These are phyloP conservation scores for Synanthedon vespiformis DNA, from an alignment of 2,888 invertebrate species.

Conservation along the genomic window DNA sequence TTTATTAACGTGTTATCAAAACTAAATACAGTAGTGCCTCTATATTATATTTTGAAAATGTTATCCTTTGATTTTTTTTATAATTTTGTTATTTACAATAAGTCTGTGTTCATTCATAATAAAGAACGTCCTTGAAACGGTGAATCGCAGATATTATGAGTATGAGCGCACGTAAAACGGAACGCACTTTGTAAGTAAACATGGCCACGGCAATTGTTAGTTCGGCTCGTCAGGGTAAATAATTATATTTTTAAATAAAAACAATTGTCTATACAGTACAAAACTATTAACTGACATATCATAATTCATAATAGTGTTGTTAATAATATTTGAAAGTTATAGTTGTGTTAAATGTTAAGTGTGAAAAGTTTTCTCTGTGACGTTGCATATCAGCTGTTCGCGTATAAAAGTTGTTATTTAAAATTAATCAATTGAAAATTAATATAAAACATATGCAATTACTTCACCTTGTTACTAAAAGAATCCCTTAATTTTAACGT, in stretches of 20 bases:
- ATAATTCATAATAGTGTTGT: constrained; percentile 3
- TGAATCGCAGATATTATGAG: no score
- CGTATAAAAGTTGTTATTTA: constrained; percentile 15
- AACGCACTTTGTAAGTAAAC: constrained; percentile 14
- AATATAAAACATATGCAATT: constrained; percentile 1
- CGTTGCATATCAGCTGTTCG: constrained; percentile 50
- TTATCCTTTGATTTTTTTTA: no score
- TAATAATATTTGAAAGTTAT: constrained; percentile 5
- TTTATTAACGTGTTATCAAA: no score
- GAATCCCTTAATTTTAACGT: not conserved
- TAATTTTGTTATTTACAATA: no score
- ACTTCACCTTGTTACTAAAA: not conserved
- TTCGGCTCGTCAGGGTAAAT: constrained; percentile 69
- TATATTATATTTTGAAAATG: no score
- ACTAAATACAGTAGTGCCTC: no score
- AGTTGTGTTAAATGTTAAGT: constrained; percentile 4
- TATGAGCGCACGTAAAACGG: not conserved
- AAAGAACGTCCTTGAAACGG: no score
- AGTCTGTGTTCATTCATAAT: no score
- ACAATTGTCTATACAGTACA: not conserved
- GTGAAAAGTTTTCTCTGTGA: constrained; percentile 21
- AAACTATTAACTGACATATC: not conserved
- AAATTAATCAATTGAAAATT: constrained; percentile 11
- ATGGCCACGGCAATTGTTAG: constrained; percentile 66
- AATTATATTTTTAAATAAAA: constrained; percentile 25